Evolutionary conservation across 1,140 invertebrate species (phyloP).

Genomic region (Agrilus planipennis): DNA sequence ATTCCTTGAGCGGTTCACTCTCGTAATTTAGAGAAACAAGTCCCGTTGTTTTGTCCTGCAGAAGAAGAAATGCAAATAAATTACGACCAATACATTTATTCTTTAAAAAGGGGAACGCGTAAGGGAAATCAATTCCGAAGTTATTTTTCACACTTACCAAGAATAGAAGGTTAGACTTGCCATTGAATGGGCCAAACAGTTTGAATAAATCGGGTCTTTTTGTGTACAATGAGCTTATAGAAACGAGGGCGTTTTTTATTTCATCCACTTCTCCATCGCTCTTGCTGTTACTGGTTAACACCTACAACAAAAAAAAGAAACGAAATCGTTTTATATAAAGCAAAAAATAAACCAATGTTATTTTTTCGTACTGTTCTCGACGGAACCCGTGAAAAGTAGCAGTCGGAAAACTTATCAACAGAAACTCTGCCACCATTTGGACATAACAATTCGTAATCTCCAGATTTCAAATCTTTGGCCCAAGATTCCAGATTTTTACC

Average conservation of each 20-base stretch:
- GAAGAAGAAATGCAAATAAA: background rate
- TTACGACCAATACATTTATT: background rate
- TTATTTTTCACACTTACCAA: slow-evolving; percentile 30
- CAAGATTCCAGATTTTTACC: slow-evolving; percentile 44
- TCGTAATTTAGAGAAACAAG: slow-evolving; percentile 16
- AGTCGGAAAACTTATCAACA: slow-evolving; percentile 42
- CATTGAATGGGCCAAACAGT: slow-evolving; percentile 40
- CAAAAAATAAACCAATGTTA: background rate
- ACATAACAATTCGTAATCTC: slow-evolving; percentile 56
- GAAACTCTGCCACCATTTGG: slow-evolving; percentile 42
- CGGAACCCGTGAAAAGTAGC: slow-evolving; percentile 52
- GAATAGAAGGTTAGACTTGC: slow-evolving; percentile 38
- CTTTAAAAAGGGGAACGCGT: background rate
- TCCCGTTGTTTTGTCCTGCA: slow-evolving; percentile 18
- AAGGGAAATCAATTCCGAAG: too few relatives aligned
- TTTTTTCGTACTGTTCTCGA: background rate
- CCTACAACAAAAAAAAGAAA: slow-evolving; percentile 19
- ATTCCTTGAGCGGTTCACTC: slow-evolving; percentile 17
- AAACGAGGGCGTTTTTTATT: slow-evolving; percentile 36
- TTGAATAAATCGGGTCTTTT: slow-evolving; percentile 37
- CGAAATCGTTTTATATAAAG: background rate
- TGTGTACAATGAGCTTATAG: slow-evolving; percentile 32
- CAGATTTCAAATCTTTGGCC: slow-evolving; percentile 38
- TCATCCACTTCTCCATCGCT: slow-evolving; percentile 35
- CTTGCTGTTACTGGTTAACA: slow-evolving; percentile 37